Evolutionary conservation across 1,140 invertebrate genomes (phyloP).

Genomic region (Elymnias hypermnestra): DNA sequence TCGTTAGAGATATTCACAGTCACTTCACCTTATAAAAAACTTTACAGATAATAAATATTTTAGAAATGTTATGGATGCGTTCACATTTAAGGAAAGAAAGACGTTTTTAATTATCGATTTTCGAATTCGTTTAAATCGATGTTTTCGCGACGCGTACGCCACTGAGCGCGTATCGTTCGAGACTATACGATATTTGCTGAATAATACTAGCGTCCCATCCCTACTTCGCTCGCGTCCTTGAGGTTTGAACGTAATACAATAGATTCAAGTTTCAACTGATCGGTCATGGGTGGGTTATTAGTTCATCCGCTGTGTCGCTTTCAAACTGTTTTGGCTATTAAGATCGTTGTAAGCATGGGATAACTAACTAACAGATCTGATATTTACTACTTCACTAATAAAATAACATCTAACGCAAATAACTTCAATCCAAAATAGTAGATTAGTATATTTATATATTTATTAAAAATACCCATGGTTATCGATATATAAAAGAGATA

Average conservation of each 20-base stretch:
- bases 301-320: slow-evolving; percentile 20
- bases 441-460: no score
- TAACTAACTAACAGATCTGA: no score
- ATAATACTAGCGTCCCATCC: slow-evolving; percentile 3
- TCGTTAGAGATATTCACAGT: background rate
- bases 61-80: background rate
- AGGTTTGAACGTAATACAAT: slow-evolving; percentile 16
- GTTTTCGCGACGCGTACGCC: slow-evolving; percentile 5
- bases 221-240: slow-evolving; percentile 19
- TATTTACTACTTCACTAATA: no score
- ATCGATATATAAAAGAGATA: no score
- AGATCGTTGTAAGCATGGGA: no score
- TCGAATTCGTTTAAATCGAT: background rate
- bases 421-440: no score
- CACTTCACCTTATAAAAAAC: background rate
- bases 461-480: no score
- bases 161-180: slow-evolving; percentile 9
- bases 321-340: no score
- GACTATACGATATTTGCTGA: slow-evolving; percentile 19
- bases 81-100: background rate
- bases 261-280: background rate
- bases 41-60: background rate
- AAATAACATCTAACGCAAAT: no score
- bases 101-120: slow-evolving; percentile 5
- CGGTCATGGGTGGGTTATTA: slow-evolving; percentile 9